A percentile compares a stretch with the other conserved stretches of the same genome.
Conservation (phyloP, 2,797 vertebrate species). For the Rhinella marina region DNA sequence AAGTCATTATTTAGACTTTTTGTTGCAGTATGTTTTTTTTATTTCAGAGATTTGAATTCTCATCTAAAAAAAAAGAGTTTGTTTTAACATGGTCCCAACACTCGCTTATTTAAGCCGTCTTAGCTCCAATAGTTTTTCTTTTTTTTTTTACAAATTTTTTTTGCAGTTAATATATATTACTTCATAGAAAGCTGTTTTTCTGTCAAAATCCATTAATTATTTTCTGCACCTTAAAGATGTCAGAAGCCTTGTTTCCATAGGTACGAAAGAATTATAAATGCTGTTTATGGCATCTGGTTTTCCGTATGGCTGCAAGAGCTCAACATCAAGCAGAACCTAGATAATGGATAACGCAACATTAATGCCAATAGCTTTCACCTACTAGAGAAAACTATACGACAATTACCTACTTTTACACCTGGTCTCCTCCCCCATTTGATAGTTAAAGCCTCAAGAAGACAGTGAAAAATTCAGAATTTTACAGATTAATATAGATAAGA, state of each 20-base stretch:
- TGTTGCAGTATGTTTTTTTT: no score
- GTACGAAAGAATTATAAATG: slow-evolving; percentile 1
- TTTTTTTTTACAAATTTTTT: background rate
- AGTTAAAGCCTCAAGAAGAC: background rate
- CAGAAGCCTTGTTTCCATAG: slow-evolving; percentile 7
- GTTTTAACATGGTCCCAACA: background rate
- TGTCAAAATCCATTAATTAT: slow-evolving; percentile 28
- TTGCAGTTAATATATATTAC: background rate
- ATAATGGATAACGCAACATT: slow-evolving; percentile 32
- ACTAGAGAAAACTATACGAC: background rate
- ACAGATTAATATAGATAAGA: slow-evolving; percentile 8
- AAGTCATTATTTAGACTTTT: no score
- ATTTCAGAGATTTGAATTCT: no score
- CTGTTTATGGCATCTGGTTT: slow-evolving; percentile 15
- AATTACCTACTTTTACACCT: background rate
- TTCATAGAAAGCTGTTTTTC: background rate
- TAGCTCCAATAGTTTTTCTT: background rate
- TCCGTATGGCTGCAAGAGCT: slow-evolving; percentile 13
- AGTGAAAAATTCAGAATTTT: background rate
- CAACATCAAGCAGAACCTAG: slow-evolving; percentile 46
- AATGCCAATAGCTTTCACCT: background rate
- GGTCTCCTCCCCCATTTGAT: background rate
- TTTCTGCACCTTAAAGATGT: slow-evolving; percentile 8
- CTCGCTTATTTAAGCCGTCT: background rate
- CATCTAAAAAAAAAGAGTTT: no score